Evolutionary conservation across 2,797 vertebrate genomes (phyloP).

Genomic region (Adrianichthys oophorus): DNA sequence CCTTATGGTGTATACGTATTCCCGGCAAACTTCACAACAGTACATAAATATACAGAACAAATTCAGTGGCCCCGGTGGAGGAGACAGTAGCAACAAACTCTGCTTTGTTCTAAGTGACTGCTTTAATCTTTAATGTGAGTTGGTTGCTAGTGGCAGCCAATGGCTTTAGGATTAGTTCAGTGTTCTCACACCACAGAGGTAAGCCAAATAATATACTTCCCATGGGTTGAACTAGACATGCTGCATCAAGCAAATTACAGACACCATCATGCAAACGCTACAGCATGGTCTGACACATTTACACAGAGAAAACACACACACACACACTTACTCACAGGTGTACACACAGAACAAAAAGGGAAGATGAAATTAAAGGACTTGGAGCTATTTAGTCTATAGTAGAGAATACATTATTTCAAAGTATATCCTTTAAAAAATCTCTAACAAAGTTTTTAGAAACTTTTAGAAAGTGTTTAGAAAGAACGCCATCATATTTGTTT

Average conservation of each 20-base stretch:
- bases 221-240: conserved; percentile 52
- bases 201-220: conserved; percentile 66
- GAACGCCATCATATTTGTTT: background rate
- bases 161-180: conserved; percentile 58
- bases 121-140: conserved; percentile 69
- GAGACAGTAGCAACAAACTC: conserved; percentile 35
- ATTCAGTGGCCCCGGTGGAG: conserved; percentile 16
- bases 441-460: too few species aligned
- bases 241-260: conserved; percentile 53
- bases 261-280: conserved; percentile 36
- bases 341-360: background rate
- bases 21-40: conserved; percentile 13
- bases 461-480: too few species aligned
- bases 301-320: background rate
- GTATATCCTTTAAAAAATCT: too few species aligned
- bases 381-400: too few species aligned
- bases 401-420: too few species aligned
- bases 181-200: conserved; percentile 70
- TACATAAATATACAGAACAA: conserved; percentile 10
- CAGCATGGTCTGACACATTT: background rate
- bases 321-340: conserved; percentile 3
- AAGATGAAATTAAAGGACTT: too few species aligned
- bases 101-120: conserved; percentile 64
- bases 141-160: conserved; percentile 51
- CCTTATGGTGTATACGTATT: conserved; percentile 8